phyloP scores from a whole-genome alignment of 2,113 vertebrate species.

The Bothrops jararaca region DNA sequence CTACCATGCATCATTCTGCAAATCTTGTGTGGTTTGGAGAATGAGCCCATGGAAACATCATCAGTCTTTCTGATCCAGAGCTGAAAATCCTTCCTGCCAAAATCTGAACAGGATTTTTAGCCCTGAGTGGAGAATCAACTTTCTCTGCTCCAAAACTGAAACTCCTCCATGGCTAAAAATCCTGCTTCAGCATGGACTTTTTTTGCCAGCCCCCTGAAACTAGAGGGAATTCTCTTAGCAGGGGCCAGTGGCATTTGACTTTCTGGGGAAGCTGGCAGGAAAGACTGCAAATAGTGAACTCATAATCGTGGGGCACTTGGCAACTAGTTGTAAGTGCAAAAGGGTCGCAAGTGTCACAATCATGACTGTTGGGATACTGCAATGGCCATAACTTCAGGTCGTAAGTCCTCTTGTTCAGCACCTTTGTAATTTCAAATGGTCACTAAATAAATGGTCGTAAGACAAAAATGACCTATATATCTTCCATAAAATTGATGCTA shows the following conservation, averaged over 20 bases:
- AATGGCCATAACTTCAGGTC: background rate
- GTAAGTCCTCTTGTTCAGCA: background rate
- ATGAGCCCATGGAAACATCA: background rate
- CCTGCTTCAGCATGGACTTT: background rate
- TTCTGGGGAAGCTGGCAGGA: background rate
- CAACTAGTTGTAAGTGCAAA: background rate
- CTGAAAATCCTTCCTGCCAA: background rate
- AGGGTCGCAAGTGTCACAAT: background rate
- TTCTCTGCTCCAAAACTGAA: background rate
- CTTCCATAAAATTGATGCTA: background rate
- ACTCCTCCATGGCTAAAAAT: background rate
- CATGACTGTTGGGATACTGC: background rate
- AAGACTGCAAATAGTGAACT: background rate
- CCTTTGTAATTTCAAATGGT: background rate
- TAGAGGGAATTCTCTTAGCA: background rate
- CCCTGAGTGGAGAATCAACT: background rate
- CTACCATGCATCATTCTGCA: background rate
- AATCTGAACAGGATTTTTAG: background rate
- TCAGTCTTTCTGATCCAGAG: background rate
- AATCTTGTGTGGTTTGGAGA: background rate
- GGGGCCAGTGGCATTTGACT: background rate
- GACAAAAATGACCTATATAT: background rate
- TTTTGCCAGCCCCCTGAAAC: background rate
- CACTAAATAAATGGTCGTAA: background rate
- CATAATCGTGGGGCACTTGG: background rate